Evolutionary conservation across 2,113 vertebrate genomes (phyloP), one percentile per base, ranked within the genome.

Genomic region (Dipodomys merriami): DNA sequence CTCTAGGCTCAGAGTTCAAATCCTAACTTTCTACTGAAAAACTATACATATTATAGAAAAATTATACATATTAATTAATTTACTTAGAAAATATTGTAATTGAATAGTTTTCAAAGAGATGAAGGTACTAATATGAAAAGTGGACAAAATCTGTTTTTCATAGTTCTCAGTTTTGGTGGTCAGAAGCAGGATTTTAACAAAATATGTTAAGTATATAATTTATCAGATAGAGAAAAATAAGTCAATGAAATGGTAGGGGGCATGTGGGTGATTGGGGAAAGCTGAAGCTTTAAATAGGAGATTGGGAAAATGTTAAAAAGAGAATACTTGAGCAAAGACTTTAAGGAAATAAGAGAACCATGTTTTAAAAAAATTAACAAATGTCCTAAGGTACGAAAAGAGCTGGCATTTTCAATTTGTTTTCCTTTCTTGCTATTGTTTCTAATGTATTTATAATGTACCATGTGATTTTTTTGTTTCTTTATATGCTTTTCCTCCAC

Each of bases 81-180:
- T 82, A 87, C n/a, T 94, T 27, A 90, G 65, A 22, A 64, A 76
- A 81, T 93, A 86, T 88, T 83, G 95, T 62, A 46, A 87, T 46
- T 12, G 91, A 79, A 6, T 64, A 7, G 33, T 76, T 81, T 78
- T 86, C 20, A 53, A 68, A n/a, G 29, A 71, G 13, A 10, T 76
- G 12, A 12, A 39, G 11, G 62, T 62, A 67, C 8, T 20, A 19
- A 60, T 39, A 49, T 57, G n/a, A 3, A 71, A 57, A 30, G n/a
- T 5, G 7, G 72, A n/a, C 33, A 73, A 81, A 20, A 35, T 12
- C 20, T 23, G 13, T 80, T 86, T 67, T 84, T 1, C 7, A 71
- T 23, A 91, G 2, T 3, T 7, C 62, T 91, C 29, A 39, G 2
- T 91, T 91, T 39, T 89, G 76, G 25, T 69, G 7, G 12, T 9